Base-by-base conservation (phyloP, 2,888 invertebrate species). In the Drosophila sordidula region DNA sequence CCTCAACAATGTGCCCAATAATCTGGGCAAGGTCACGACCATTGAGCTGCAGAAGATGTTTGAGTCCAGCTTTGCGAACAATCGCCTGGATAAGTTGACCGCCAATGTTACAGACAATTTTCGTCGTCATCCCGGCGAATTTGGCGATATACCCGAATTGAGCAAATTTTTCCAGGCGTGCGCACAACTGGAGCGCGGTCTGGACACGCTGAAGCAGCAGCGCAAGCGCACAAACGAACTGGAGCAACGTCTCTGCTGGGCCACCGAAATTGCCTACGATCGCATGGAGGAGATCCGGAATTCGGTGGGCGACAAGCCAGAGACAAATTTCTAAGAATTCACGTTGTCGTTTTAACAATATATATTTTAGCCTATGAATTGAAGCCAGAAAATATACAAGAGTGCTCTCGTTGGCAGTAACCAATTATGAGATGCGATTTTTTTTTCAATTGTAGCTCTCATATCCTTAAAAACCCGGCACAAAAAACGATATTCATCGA, bases 81-180 rank as follows among this genome's bases (percentile, higher is more conserved):
- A 90, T 47, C 75, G 84, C 5, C 54, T 92, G 14, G 69, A 82
- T 14, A 87, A 86, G 8, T 57, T 92, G 3, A 90, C 91, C 0
- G 49, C 74, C 12, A 75, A 90, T 39, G 88, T 91, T 46, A 75
- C 80, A 12, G 55, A 76, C 4, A 89, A 82, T 32, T 90, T 92
- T 57, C 82, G 88, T 0, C 81, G 87, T 3, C 91, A 91, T 77
- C 88, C 91, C 1, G 92, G 91, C 0, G 92, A 92, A 46, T 91
- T 92, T 55, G 91, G 89, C 0, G 89, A 91, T 29, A 92, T 92
- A 44, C 91, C 91, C 0, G 92, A 92, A 56, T 41, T 92, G 45
- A 91, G 90, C 59, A 77, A 74, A 0, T 92, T 92, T 59, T 91
- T 91, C 46, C 80, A 86, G 47, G 85, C 91, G 0, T 92, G 92